phyloP scores from a whole-genome alignment of 2,113 vertebrate species.

The Aptenodytes forsteri region DNA sequence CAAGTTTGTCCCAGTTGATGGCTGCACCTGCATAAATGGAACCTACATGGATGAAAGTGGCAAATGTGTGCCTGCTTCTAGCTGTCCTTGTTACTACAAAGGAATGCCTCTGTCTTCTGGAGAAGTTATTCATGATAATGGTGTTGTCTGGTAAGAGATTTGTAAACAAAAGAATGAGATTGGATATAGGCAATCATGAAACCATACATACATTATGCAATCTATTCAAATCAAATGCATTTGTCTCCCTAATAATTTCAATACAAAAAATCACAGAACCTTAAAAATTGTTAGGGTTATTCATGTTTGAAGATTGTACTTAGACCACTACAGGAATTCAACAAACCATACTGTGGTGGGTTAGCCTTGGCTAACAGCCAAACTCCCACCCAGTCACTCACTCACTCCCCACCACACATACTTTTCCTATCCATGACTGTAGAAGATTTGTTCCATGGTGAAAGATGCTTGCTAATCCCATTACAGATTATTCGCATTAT shows the following conservation, averaged over 20 bases:
- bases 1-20: constrained; percentile 75
- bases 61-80: constrained; percentile 71
- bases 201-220: neutral
- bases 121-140: constrained; percentile 73
- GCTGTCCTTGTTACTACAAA: constrained; percentile 79
- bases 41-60: constrained; percentile 76
- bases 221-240: neutral
- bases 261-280: neutral
- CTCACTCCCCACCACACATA: neutral
- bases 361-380: neutral
- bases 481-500: neutral
- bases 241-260: neutral
- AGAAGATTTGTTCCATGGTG: neutral
- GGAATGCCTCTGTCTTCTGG: constrained; percentile 69
- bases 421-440: neutral
- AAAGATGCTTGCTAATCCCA: neutral
- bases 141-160: constrained; percentile 74
- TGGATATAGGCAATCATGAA: neutral
- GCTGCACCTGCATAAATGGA: constrained; percentile 71
- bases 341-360: neutral
- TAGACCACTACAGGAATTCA: neutral
- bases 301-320: neutral
- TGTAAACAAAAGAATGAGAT: neutral
- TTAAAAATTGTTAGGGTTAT: neutral
- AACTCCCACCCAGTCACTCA: neutral